Percentiles rank a stretch among this genome's conserved stretches.
These are phyloP conservation scores for Syngnathus acus DNA, from an alignment of 2,797 vertebrate genomes.

Conservation along the genomic window DNA sequence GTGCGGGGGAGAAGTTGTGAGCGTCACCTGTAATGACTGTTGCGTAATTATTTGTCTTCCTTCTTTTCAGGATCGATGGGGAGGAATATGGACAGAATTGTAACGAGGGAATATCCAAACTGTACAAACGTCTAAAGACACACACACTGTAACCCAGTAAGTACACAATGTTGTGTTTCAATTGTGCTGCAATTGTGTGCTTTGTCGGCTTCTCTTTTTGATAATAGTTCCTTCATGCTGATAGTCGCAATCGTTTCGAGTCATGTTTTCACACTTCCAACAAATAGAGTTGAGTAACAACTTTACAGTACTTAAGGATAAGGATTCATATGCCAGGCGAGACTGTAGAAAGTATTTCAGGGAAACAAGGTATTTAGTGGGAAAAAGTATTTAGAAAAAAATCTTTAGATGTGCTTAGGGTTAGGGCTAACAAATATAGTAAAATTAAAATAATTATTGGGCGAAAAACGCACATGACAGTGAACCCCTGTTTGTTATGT, in stretches of 20 bases:
- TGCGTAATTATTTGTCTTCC: slow-evolving; percentile 30
- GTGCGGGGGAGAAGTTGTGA: background rate
- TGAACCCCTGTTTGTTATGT: too few relatives aligned
- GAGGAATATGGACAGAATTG: slow-evolving; percentile 79
- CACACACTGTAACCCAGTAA: slow-evolving; percentile 40
- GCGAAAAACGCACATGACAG: background rate
- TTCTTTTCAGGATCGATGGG: slow-evolving; percentile 76
- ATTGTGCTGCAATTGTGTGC: slow-evolving; percentile 44
- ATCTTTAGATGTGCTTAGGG: background rate
- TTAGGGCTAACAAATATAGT: background rate
- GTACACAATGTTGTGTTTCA: slow-evolving; percentile 52
- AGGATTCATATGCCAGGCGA: slow-evolving; percentile 23
- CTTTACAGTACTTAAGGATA: slow-evolving; percentile 29
- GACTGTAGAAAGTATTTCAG: slow-evolving; percentile 29
- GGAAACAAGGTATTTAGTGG: slow-evolving; percentile 6
- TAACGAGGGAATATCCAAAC: slow-evolving; percentile 95
- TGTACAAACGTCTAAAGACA: slow-evolving; percentile 89
- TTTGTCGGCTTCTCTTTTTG: slow-evolving; percentile 33
- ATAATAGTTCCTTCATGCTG: slow-evolving; percentile 20
- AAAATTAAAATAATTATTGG: background rate
- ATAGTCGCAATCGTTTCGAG: slow-evolving; percentile 31
- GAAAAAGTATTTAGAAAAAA: background rate
- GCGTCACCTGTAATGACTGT: slow-evolving; percentile 18
- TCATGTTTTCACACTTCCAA: slow-evolving; percentile 36
- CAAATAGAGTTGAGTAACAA: slow-evolving; percentile 29